A percentile compares a stretch with the other conserved stretches of the same genome.
phyloP scores from a whole-genome alignment of 2,888 invertebrate genomes.

The Patella caerulea region DNA sequence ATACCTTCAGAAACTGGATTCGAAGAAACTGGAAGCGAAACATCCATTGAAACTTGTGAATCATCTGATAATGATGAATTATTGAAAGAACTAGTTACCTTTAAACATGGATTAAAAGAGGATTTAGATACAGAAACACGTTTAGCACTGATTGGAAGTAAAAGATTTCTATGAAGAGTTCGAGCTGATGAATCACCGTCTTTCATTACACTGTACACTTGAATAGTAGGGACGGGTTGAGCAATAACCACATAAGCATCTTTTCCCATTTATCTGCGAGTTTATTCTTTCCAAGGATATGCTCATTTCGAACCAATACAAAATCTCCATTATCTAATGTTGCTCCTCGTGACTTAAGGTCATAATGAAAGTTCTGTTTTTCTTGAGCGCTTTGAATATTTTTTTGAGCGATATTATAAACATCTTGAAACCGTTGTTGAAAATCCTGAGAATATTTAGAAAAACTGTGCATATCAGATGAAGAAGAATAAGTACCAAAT shows the following conservation, averaged over 20 bases:
- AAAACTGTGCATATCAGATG: background rate
- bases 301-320: conserved; percentile 6
- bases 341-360: conserved; percentile 14
- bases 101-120: too few relatives aligned
- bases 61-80: too few relatives aligned
- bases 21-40: too few relatives aligned
- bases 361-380: conserved; percentile 21
- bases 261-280: background rate
- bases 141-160: too few relatives aligned
- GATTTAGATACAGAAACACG: too few relatives aligned
- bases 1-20: too few relatives aligned
- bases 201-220: background rate
- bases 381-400: conserved; percentile 2
- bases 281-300: background rate
- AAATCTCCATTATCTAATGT: conserved; percentile 15
- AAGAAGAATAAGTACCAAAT: conserved; percentile 16
- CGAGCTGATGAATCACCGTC: background rate
- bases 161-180: background rate
- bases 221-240: background rate
- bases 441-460: conserved; percentile 9
- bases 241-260: background rate
- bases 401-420: conserved; percentile 11
- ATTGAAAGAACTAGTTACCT: too few relatives aligned
- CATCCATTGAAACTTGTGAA: too few relatives aligned
- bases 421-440: background rate